phyloP scores from a whole-genome alignment of 2,113 vertebrate genomes.

The Pollachius pollachius region DNA sequence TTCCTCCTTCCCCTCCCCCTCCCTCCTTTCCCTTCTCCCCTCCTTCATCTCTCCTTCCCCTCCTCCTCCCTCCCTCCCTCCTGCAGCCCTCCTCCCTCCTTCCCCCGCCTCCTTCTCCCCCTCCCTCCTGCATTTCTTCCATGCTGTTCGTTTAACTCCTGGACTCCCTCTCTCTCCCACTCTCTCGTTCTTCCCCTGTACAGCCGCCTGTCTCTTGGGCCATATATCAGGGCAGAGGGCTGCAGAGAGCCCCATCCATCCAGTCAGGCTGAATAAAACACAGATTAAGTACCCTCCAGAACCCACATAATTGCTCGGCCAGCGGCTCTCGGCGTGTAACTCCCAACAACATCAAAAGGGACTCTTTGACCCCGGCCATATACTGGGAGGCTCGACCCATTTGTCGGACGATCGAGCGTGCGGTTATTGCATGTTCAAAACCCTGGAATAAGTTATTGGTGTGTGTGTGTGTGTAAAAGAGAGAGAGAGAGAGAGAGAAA shows the following conservation, averaged over 20 bases:
- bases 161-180: slow-evolving; percentile 11
- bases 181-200: slow-evolving; percentile 38
- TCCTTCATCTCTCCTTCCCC: too few species aligned
- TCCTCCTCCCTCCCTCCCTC: too few species aligned
- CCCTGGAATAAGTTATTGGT: slow-evolving; percentile 22
- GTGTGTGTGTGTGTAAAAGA: neutral
- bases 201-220: slow-evolving; percentile 20
- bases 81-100: too few species aligned
- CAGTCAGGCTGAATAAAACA: slow-evolving; percentile 62
- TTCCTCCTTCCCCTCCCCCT: too few species aligned
- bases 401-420: slow-evolving; percentile 1
- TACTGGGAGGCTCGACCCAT: slow-evolving; percentile 15
- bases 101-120: too few species aligned
- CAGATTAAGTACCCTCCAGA: slow-evolving; percentile 59
- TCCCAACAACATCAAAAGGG: slow-evolving; percentile 39
- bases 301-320: slow-evolving; percentile 59
- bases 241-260: slow-evolving; percentile 41
- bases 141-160: slow-evolving; percentile 34
- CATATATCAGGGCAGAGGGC: slow-evolving; percentile 62
- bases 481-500: too few species aligned
- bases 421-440: slow-evolving; percentile 10
- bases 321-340: slow-evolving; percentile 44
- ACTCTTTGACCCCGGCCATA: slow-evolving; percentile 30
- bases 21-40: too few species aligned
- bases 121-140: neutral